Percentiles rank a stretch among this genome's conserved stretches.
Evolutionary conservation across 2,888 invertebrate genomes (phyloP).

Genomic region (Balanococcus diminutus): DNA sequence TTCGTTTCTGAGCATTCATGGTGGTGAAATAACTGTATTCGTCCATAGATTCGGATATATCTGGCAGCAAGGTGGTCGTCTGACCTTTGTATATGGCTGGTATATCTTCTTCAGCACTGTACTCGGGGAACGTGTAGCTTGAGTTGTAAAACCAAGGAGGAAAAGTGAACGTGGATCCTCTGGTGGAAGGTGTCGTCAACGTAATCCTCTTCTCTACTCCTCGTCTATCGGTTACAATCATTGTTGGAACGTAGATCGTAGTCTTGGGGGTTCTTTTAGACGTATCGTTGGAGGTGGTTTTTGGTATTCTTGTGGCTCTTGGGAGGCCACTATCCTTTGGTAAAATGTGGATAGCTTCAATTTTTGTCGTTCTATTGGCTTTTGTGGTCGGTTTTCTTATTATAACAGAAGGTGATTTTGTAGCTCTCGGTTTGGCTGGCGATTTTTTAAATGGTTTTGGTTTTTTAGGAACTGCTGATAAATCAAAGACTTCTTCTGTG

Average conservation of each 20-base stretch:
- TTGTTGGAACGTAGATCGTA: not conserved
- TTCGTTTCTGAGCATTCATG: not conserved
- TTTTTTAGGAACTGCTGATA: no score
- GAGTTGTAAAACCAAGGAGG: not conserved
- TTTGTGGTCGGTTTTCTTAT: not conserved
- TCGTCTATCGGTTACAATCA: not conserved
- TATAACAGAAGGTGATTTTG: not conserved
- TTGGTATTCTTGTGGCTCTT: not conserved
- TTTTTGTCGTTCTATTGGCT: not conserved
- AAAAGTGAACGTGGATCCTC: not conserved
- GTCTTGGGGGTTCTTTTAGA: not conserved
- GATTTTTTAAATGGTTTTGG: not conserved
- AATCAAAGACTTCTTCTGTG: no score
- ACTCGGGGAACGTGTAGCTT: not conserved
- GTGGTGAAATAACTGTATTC: not conserved
- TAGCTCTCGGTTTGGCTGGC: not conserved
- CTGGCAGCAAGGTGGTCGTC: not conserved
- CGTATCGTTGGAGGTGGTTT: not conserved
- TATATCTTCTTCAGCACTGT: not conserved
- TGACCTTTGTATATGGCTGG: not conserved
- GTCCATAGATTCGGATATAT: conserved; percentile 20
- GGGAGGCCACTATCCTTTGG: not conserved
- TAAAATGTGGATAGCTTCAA: not conserved
- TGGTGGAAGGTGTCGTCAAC: not conserved
- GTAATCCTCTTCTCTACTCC: not conserved